Percentiles rank a stretch among this genome's conserved stretches.
These are phyloP conservation scores for Dilophus febrilis DNA, from an alignment of 2,888 invertebrate species.

Conservation along the genomic window DNA sequence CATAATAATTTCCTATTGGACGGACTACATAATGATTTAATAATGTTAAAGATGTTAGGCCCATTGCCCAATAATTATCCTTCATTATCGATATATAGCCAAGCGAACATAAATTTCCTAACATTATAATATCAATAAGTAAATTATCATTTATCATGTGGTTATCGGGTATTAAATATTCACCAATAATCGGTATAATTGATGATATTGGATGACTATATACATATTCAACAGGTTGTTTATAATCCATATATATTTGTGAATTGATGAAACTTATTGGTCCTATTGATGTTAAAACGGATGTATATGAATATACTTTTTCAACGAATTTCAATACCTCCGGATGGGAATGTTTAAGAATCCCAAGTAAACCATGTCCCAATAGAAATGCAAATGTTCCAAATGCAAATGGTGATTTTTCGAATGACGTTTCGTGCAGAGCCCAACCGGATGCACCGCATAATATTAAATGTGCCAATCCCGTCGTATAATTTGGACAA, in stretches of 20 bases:
- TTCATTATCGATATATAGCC: slow-evolving; percentile 3
- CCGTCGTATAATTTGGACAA: slow-evolving; percentile 5
- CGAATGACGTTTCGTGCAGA: slow-evolving; percentile 4
- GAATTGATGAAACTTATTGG: slow-evolving; percentile 3
- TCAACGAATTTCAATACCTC: not conserved
- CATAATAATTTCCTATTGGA: slow-evolving; percentile 2
- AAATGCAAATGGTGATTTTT: slow-evolving; percentile 6
- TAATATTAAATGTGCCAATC: slow-evolving; percentile 12
- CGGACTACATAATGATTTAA: slow-evolving; percentile 7
- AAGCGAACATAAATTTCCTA: slow-evolving; percentile 4
- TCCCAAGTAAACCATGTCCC: slow-evolving; percentile 12
- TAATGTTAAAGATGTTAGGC: slow-evolving; percentile 3
- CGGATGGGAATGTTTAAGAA: slow-evolving; percentile 9
- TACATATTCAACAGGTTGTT: not conserved
- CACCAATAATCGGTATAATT: not conserved
- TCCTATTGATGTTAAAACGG: not conserved
- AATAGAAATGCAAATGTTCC: slow-evolving; percentile 12
- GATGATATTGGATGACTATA: slow-evolving; percentile 1
- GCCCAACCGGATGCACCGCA: slow-evolving; percentile 14
- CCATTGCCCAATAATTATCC: slow-evolving; percentile 8
- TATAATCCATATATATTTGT: slow-evolving; percentile 1
- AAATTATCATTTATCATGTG: not conserved
- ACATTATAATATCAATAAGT: slow-evolving; percentile 1
- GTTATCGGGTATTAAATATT: not conserved
- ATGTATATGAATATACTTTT: not conserved